Evolutionary conservation across 2,888 invertebrate genomes (phyloP).

Genomic region (Tenthredo notha): DNA sequence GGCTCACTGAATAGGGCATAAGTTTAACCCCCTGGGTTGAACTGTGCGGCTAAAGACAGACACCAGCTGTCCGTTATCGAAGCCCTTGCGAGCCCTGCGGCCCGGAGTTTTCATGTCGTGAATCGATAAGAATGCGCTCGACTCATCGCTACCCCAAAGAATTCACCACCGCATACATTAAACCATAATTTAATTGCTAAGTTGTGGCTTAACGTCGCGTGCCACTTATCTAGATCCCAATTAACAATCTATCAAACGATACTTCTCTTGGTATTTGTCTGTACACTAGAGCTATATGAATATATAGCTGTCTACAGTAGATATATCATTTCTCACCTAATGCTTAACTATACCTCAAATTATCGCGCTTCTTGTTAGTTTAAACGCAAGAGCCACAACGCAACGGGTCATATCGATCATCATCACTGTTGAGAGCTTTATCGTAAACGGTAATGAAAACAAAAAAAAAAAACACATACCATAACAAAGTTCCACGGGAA

Average conservation of each 20-base stretch:
- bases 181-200: not conserved
- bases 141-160: not conserved
- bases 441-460: not conserved
- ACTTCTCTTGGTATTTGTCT: not conserved
- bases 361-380: not conserved
- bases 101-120: not conserved
- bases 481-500: not conserved
- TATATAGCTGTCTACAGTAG: not conserved
- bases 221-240: conserved; percentile 51
- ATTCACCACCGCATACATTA: not conserved
- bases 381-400: not conserved
- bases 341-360: not conserved
- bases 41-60: not conserved
- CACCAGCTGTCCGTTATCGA: not conserved
- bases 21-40: not conserved
- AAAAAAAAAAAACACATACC: not conserved
- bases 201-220: conserved; percentile 17
- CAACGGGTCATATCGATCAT: not conserved
- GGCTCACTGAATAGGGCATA: not conserved
- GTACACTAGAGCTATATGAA: not conserved
- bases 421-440: not conserved
- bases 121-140: conserved; percentile 4
- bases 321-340: conserved; percentile 2
- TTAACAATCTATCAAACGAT: conserved; percentile 46
- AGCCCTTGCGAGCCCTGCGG: not conserved